phyloP scores from a whole-genome alignment of 2,797 vertebrate genomes.

The Eulemur rubriventer region DNA sequence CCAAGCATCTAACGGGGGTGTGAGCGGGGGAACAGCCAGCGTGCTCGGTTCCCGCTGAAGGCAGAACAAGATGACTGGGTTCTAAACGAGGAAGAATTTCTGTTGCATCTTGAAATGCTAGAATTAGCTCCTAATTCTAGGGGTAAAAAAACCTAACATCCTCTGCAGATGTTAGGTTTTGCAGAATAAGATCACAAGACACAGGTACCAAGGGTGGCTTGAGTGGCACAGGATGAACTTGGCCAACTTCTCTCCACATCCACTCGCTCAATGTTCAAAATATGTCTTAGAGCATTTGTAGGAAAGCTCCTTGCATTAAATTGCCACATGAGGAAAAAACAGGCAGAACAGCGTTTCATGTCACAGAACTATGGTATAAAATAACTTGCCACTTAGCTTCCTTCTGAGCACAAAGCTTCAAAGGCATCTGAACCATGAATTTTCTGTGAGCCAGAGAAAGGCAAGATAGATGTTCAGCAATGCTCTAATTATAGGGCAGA shows the following conservation, averaged over 20 bases:
- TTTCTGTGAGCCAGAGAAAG: neutral
- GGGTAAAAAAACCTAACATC: fast-evolving
- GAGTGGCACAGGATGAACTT: neutral
- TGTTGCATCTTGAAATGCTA: neutral
- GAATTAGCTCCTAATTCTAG: neutral
- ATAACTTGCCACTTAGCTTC: neutral
- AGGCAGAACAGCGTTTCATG: neutral
- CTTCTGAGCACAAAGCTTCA: neutral
- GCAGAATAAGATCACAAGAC: neutral
- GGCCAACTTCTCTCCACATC: neutral
- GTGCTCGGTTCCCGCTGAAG: neutral
- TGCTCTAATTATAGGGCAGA: neutral
- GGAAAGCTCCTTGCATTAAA: neutral
- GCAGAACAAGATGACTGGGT: neutral
- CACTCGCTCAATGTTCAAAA: neutral
- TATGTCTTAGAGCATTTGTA: neutral
- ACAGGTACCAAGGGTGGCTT: neutral
- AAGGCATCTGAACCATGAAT: neutral
- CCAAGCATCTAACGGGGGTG: neutral
- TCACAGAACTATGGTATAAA: neutral
- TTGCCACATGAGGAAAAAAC: neutral
- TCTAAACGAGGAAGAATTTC: neutral
- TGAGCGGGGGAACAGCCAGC: neutral
- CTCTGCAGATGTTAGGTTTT: neutral
- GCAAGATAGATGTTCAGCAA: neutral